Conservation (phyloP, 1,140 invertebrate species). For the Hylaeus anthracinus region DNA sequence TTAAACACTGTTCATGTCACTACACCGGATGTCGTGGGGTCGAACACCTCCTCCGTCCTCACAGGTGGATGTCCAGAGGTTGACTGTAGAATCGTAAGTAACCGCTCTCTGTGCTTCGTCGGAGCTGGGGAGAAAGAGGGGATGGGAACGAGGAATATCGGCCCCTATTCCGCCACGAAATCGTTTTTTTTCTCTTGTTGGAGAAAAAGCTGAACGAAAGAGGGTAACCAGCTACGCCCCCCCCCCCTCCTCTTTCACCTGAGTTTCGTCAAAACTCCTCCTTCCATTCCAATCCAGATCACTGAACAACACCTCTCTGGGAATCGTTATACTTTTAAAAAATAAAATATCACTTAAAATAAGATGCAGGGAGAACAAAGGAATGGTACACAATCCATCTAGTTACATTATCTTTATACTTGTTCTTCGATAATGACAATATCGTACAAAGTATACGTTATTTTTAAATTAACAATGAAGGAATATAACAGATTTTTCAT, state of each 20-base stretch:
- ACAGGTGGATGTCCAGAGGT: conserved; percentile 80
- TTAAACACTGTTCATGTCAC: conserved; percentile 77
- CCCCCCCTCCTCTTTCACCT: neutral
- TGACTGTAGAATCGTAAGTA: conserved; percentile 80
- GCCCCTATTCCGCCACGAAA: conserved; percentile 59
- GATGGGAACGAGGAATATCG: conserved; percentile 54
- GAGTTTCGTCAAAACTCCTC: neutral
- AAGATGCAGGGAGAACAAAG: neutral
- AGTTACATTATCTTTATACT: conserved; percentile 21
- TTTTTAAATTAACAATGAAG: conserved; percentile 18
- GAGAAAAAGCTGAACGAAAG: conserved; percentile 38
- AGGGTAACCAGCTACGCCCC: conserved; percentile 36
- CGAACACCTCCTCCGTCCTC: conserved; percentile 79
- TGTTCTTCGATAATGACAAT: neutral
- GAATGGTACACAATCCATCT: neutral
- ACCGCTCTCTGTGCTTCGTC: conserved; percentile 72
- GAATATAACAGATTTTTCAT: neutral
- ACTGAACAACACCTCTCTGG: neutral
- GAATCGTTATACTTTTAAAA: neutral
- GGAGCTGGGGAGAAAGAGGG: conserved; percentile 54
- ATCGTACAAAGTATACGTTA: conserved; percentile 19
- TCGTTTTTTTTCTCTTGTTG: conserved; percentile 46
- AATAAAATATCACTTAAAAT: neutral
- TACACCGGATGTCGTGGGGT: conserved; percentile 76
- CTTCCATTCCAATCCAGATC: neutral